Conservation (phyloP, 2,888 invertebrate species). For the Synanthedon myopaeformis region DNA sequence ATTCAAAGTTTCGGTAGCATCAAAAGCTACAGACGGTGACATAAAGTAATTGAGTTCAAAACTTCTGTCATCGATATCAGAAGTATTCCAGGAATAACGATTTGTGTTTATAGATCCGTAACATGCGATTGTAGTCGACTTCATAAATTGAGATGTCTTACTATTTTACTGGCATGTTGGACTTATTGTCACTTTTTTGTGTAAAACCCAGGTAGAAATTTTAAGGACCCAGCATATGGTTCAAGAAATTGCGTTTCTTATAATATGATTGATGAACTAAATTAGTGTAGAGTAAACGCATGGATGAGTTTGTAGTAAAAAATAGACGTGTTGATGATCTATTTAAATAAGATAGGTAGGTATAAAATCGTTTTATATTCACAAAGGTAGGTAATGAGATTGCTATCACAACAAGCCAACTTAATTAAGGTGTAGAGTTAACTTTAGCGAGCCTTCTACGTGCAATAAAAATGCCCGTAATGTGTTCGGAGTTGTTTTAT, state of each 20-base stretch:
- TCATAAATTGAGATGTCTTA: constrained; percentile 63
- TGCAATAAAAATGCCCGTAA: too few species aligned
- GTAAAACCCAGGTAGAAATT: constrained; percentile 44
- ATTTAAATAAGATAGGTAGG: constrained; percentile 26
- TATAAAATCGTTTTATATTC: constrained; percentile 5
- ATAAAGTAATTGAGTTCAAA: constrained; percentile 30
- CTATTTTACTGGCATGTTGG: constrained; percentile 46
- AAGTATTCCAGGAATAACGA: constrained; percentile 29
- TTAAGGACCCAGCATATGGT: constrained; percentile 34
- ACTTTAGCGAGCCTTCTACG: too few species aligned
- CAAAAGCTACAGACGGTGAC: constrained; percentile 31
- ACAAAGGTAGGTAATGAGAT: not conserved
- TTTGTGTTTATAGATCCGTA: constrained; percentile 10
- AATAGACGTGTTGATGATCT: constrained; percentile 35
- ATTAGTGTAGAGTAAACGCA: constrained; percentile 41
- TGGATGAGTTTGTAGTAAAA: constrained; percentile 21
- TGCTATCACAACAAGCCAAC: not conserved
- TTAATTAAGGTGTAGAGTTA: not conserved
- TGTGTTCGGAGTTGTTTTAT: not conserved
- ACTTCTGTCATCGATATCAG: constrained; percentile 21
- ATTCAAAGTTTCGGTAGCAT: constrained; percentile 19
- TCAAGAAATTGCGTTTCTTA: constrained; percentile 45
- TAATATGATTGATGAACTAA: constrained; percentile 58
- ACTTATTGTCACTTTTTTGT: constrained; percentile 56
- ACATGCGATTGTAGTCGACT: constrained; percentile 16